Evolutionary conservation across 2,888 invertebrate genomes (phyloP).

Genomic region (Trilocha varians): DNA sequence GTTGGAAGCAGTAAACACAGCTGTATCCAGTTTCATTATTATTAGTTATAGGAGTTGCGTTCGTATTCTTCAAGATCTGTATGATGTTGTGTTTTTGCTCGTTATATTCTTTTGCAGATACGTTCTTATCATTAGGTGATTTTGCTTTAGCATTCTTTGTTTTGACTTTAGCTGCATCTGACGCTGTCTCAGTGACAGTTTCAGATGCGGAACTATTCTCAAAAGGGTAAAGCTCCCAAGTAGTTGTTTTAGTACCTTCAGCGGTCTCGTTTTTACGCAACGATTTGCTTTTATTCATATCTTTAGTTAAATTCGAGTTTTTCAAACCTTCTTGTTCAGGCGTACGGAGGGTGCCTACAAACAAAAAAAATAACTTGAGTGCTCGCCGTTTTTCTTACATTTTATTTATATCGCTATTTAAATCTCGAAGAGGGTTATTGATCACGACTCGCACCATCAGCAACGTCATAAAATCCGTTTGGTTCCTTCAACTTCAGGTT

Average conservation of each 20-base stretch:
- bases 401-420: not conserved
- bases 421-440: too few relatives aligned
- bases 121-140: too few relatives aligned
- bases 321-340: not conserved
- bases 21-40: slow-evolving; percentile 31
- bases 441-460: too few relatives aligned
- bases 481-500: too few relatives aligned
- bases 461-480: too few relatives aligned
- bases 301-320: not conserved
- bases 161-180: too few relatives aligned
- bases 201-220: too few relatives aligned
- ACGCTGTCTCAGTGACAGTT: too few relatives aligned
- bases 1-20: slow-evolving; percentile 30
- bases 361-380: not conserved
- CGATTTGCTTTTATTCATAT: not conserved
- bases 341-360: not conserved
- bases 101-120: slow-evolving; percentile 15
- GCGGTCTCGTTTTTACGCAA: not conserved
- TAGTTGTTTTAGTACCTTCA: too few relatives aligned
- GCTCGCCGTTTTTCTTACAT: not conserved
- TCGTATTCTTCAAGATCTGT: slow-evolving; percentile 29
- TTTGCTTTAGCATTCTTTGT: too few relatives aligned
- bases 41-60: slow-evolving; percentile 39
- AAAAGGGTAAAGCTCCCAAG: too few relatives aligned
- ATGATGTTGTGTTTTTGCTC: slow-evolving; percentile 33